Evolutionary conservation across 2,797 vertebrate genomes (phyloP).

Genomic region (Cryptoprocta ferox): DNA sequence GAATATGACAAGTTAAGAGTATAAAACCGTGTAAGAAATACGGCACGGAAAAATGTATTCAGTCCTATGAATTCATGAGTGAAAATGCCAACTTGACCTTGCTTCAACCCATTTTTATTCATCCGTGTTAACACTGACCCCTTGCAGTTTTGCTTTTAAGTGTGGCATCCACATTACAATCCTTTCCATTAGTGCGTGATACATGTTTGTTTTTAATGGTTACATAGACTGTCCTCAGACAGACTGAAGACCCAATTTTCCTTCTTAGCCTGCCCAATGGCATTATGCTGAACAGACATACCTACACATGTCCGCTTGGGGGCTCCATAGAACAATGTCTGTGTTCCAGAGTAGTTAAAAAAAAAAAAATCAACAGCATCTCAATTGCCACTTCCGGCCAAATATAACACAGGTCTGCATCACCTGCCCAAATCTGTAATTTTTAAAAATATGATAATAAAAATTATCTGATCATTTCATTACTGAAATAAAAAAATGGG

Average conservation of each 20-base stretch:
- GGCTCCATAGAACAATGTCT: slow-evolving; percentile 70
- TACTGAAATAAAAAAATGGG: background rate
- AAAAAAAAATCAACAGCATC: background rate
- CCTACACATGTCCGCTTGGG: slow-evolving; percentile 62
- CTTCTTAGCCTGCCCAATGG: background rate
- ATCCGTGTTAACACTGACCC: background rate
- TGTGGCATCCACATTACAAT: background rate
- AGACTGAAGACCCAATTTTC: background rate
- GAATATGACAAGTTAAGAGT: background rate
- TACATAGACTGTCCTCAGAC: too few relatives aligned
- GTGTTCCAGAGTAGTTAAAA: fast-evolving
- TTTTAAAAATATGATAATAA: background rate
- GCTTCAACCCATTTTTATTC: background rate
- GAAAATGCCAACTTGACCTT: background rate
- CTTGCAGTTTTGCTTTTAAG: background rate
- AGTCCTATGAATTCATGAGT: background rate
- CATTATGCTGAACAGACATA: background rate
- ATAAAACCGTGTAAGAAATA: too few relatives aligned
- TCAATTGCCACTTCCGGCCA: background rate
- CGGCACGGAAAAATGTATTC: background rate
- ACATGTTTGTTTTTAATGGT: background rate
- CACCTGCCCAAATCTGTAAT: background rate
- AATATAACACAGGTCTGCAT: background rate
- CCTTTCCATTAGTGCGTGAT: background rate
- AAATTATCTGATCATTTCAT: background rate